Base-by-base conservation (phyloP, 1,140 invertebrate species). In the Tetragonula clypearis region DNA sequence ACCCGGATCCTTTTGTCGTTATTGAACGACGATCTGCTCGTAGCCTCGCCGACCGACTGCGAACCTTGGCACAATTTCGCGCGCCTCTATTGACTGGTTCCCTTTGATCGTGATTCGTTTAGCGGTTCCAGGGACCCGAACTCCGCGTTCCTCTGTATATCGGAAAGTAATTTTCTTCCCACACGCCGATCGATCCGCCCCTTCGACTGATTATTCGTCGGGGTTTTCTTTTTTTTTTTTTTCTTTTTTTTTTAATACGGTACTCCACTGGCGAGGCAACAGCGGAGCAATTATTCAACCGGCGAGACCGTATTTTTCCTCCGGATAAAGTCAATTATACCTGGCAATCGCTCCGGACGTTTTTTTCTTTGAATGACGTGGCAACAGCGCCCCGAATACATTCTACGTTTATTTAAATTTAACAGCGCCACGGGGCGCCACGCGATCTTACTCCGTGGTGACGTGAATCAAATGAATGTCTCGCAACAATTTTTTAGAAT, bases 21-120 rank as follows among this genome's bases (percentile, higher is more conserved):
- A 79, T 62, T 55, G 76, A 73, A 84, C 30, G 68, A 55, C 56
- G 76, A 73, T 26, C 76, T 72, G 65, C 56, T 62, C 65, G 26
- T 19, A 19, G 49, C 17, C n/a, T 49, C 30, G n/a, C 9, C 66
- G 35, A 30, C 12, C 55, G 41, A 49, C 41, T 49, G 41, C 9
- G 68, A 84, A 72, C 76, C 76, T 84, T 84, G 82, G 76, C 82
- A 84, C 66, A 84, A 84, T 84, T 84, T 84, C 68, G 77, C 49
- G 41, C 82, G 26, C 9, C 19, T 60, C 82, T 55, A 55, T 79
- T 9, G 17, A 56, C 76, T 56, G 41, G 35, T 49, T 84, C 23
- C 82, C 82, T 84, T 84, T 84, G 82, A 84, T 84, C 82, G 56
- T 84, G 77, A 84, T 84, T 79, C 82, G 82, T 79, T 84, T 84